Evolutionary conservation across 1,140 invertebrate genomes (phyloP), one percentile per base, ranked within the genome.

Genomic region (Cecropterus lyciades): DNA sequence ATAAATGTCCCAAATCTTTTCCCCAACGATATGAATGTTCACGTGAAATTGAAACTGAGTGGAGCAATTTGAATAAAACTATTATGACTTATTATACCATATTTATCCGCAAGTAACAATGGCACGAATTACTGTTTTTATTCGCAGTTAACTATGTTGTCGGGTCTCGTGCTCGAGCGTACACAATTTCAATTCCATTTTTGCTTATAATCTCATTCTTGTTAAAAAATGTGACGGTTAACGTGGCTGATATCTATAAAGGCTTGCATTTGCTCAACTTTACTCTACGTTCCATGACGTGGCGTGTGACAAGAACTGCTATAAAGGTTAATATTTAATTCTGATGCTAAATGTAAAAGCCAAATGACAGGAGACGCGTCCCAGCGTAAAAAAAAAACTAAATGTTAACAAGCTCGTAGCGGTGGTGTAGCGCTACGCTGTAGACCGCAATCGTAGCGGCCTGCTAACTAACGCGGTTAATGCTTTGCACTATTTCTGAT

Each of bases 391-490:
- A 14, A 16, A 48, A 55, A 64, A 69, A 62, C 57, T 62, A 67
- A 65, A 59, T 49, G 27, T 63, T 70, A 66, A 66, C 68, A 70
- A 70, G 68, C 55, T 66, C 49, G 55, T 60, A 62, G 63, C 56
- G 65, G 59, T 11, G 33, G 33, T 30, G 60, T 55, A 10, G 33
- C 8, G 59, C 62, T 45, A 43, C 64, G 43, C 2, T 20, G 69
- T n/a, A 37, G 33, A 37, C 33, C 33, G 33, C 33, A 37, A 0
- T 37, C 33, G 33, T 33, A 33, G 30, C 17, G 59, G 59, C 53
- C 13, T 33, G 62, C 57, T 43, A 51, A 52, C 63, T 56, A 65
- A 33, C 16, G 24, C 63, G 52, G 63, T 65, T 51, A 56, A 65
- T 52, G 55, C 56, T 56, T 40, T 40, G 63, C 56, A 46, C 51